Percentiles rank a stretch among this genome's conserved stretches.
Conservation (phyloP, 2,113 vertebrate species). For the Trematomus loennbergii region DNA sequence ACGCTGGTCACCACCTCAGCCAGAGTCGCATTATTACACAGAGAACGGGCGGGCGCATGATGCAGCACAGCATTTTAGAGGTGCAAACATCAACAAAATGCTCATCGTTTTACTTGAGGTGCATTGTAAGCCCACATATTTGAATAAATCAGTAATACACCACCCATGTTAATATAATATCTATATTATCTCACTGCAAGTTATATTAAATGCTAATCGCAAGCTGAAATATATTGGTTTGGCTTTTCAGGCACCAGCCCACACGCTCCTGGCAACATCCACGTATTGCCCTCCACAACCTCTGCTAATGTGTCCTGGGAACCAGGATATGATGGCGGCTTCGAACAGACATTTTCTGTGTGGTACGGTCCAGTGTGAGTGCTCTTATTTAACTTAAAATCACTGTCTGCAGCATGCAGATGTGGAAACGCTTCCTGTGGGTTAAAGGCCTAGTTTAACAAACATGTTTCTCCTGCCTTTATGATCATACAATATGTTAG, state of each 20-base stretch:
- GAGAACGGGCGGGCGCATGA: slow-evolving; percentile 17
- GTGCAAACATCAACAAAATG: slow-evolving; percentile 2
- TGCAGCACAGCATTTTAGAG: not conserved
- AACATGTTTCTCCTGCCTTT: not conserved
- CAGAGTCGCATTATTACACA: slow-evolving; percentile 1
- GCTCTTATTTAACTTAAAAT: slow-evolving; percentile 70
- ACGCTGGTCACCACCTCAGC: slow-evolving; percentile 36
- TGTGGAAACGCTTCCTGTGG: slow-evolving; percentile 28
- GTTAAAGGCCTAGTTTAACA: not conserved
- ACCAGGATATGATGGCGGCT: slow-evolving; percentile 97
- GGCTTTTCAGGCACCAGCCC: slow-evolving; percentile 96
- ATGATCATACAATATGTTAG: slow-evolving; percentile 7
- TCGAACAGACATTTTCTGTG: slow-evolving; percentile 99
- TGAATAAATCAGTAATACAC: not conserved
- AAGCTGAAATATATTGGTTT: not conserved
- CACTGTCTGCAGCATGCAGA: slow-evolving; percentile 31
- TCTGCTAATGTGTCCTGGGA: slow-evolving; percentile 99
- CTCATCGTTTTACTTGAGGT: not conserved
- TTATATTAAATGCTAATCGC: not conserved
- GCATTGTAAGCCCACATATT: not conserved
- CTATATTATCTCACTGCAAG: not conserved
- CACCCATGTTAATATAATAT: not conserved
- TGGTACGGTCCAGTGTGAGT: slow-evolving; percentile 99
- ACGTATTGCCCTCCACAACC: slow-evolving; percentile 92
- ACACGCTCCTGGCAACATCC: slow-evolving; percentile 93